Evolutionary conservation across 2,113 vertebrate genomes (phyloP).

Genomic region (Mustelus asterias): DNA sequence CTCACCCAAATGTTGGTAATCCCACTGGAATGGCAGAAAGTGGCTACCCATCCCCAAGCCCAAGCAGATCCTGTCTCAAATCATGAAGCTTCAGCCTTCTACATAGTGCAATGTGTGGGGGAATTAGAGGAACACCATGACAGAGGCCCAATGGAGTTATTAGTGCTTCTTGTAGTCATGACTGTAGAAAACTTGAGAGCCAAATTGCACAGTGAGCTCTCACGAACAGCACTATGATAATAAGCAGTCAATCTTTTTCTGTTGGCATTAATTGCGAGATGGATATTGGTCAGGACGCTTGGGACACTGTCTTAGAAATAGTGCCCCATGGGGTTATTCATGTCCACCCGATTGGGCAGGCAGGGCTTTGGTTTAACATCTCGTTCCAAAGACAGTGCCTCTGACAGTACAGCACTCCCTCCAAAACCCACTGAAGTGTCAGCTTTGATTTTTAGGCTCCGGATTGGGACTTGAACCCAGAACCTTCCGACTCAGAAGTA

Average conservation of each 20-base stretch:
- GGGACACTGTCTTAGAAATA: too few relatives aligned
- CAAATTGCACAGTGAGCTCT: too few relatives aligned
- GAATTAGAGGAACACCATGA: not conserved
- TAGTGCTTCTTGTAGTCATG: too few relatives aligned
- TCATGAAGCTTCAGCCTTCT: not conserved
- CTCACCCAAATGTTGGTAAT: not conserved
- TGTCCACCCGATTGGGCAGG: too few relatives aligned
- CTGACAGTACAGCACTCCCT: not conserved
- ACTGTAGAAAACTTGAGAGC: too few relatives aligned
- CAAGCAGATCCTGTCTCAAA: not conserved
- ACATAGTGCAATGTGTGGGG: not conserved
- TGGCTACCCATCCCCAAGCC: not conserved
- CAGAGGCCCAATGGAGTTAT: not conserved
- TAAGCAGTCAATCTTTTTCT: too few relatives aligned
- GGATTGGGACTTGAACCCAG: not conserved
- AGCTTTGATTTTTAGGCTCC: not conserved
- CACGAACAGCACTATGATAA: too few relatives aligned
- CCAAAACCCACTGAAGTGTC: not conserved
- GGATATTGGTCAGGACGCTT: too few relatives aligned
- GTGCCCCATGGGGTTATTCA: too few relatives aligned
- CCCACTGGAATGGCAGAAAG: not conserved
- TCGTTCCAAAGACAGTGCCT: too few relatives aligned
- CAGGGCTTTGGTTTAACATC: not conserved
- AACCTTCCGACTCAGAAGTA: not conserved
- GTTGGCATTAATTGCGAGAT: too few relatives aligned